phyloP scores from a whole-genome alignment of 2,888 invertebrate species.

The Apamea crenata region DNA sequence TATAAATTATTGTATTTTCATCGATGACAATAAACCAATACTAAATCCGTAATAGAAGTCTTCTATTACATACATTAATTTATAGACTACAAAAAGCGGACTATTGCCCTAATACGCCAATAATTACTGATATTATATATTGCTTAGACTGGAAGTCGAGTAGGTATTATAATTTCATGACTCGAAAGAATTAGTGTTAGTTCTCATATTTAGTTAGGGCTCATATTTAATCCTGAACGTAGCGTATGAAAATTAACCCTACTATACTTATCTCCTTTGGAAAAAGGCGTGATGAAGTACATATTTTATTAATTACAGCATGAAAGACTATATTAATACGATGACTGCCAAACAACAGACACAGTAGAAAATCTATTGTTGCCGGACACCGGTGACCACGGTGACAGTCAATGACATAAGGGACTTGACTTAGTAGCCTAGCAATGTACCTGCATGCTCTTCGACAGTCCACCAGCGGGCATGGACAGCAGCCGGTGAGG shows the following conservation, averaged over 20 bases:
- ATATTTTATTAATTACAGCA: background rate
- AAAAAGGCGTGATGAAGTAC: background rate
- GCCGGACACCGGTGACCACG: too few relatives aligned
- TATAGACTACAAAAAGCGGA: background rate
- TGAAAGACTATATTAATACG: too few relatives aligned
- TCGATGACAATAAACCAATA: background rate
- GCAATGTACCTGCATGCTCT: conserved; percentile 93
- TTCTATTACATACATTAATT: background rate
- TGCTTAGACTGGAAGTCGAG: background rate
- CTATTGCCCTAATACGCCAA: background rate
- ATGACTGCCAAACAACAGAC: too few relatives aligned
- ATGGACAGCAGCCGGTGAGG: conserved; percentile 93
- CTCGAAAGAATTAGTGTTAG: background rate
- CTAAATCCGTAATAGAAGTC: background rate
- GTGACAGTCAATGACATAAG: too few relatives aligned
- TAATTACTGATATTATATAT: background rate
- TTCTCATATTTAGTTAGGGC: too few relatives aligned
- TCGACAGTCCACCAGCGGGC: conserved; percentile 93
- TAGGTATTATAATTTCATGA: background rate
- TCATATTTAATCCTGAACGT: background rate
- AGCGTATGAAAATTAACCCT: background rate
- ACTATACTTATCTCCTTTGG: background rate
- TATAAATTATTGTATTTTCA: background rate
- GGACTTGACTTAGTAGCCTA: background rate
- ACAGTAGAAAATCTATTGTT: too few relatives aligned